phyloP scores from a whole-genome alignment of 2,113 vertebrate species.

The Otocyon megalotis region DNA sequence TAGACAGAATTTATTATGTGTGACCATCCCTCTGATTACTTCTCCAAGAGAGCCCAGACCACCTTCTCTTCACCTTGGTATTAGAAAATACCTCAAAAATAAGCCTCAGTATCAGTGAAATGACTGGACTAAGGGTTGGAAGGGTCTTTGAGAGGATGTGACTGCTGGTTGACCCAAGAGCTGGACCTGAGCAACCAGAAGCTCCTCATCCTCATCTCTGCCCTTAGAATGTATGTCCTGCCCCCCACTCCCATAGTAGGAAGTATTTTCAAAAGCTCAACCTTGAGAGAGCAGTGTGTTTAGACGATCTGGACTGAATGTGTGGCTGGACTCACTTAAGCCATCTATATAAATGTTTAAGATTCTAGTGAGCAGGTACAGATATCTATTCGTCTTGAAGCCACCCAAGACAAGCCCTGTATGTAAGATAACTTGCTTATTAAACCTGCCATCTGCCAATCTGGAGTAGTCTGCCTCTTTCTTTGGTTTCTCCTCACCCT shows the following conservation, averaged over 20 bases:
- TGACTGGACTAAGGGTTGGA: neutral
- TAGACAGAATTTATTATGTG: neutral
- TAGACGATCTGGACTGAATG: neutral
- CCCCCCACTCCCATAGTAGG: neutral
- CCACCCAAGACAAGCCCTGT: neutral
- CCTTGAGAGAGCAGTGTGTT: neutral
- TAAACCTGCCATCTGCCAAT: neutral
- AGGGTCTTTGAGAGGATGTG: neutral
- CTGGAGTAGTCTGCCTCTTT: neutral
- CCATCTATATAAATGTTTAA: neutral
- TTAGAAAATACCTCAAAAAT: neutral
- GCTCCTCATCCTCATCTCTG: neutral
- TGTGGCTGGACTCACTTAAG: neutral
- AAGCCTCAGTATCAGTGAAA: neutral
- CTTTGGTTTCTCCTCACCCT: neutral
- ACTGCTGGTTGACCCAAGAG: neutral
- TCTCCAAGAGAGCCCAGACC: neutral
- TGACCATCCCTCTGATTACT: neutral
- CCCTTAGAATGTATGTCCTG: neutral
- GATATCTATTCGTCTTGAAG: neutral
- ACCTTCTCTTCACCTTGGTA: neutral
- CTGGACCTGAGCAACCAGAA: neutral
- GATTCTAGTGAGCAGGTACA: too few species aligned
- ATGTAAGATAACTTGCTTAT: neutral
- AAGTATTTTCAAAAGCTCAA: neutral